Evolutionary conservation across 2,888 invertebrate species (phyloP), one percentile per base, ranked within the genome.

Genomic region (Tetheella fluctuosa): DNA sequence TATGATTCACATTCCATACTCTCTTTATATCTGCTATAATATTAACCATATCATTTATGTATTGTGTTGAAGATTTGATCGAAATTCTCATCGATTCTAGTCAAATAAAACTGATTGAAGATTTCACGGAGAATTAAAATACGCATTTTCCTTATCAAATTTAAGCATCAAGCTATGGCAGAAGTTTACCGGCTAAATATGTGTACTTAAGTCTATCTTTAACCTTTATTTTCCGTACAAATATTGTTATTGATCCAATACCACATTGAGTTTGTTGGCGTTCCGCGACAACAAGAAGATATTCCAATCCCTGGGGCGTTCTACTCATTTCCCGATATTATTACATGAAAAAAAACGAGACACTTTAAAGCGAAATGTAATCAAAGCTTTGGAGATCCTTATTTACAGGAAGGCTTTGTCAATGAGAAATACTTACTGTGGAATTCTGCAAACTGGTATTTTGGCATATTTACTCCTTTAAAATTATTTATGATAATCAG

Each of bases 1-100:
- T 80, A 80, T 77, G 75, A 74, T 74, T 74, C 74, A 71, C 74
- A 76, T 82, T 81, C 74, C 76, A 79, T 80, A 70, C 64, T 74
- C 74, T 70, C 67, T 65, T 69, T 66, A 73, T 68, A 15, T 20
- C 20, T 20, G 7, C 48, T 48, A 10, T 48, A 48, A 7, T 42
- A 20, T 20, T 48, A 10, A 48, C 48, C 7, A 48, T 20, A 48
- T 48, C 48, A 48, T 48, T 7, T 1, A 48, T 48, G 10, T 8
- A n/a, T 20, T 20, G 10, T 10, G 20, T 20, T 10, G 17, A 48
- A 48, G 10, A 20, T 10, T 42, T 17, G 1, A 42, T 42, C 42
- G 42, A 30, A 7, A 30, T 8, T 30, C 13, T 13, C 13, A 13
- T 34, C 34, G 30, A 34, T 34, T 34, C 34, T 34, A 13, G 34